Conservation (phyloP, 2,888 invertebrate genomes). For the Agonopterix alstromeriana region DNA sequence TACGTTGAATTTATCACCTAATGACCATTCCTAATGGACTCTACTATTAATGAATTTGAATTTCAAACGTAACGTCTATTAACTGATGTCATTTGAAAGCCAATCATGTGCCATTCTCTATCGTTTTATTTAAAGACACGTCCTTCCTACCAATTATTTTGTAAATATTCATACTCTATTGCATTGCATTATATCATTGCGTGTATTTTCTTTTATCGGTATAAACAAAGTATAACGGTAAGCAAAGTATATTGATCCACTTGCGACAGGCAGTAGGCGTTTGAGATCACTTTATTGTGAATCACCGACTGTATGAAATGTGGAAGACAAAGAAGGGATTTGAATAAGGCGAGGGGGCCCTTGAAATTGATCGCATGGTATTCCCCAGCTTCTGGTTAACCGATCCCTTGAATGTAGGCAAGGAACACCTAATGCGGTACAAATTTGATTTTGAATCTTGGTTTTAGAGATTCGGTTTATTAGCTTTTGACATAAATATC, state of each 20-base stretch:
- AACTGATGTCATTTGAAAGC: too few relatives aligned
- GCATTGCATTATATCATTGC: neutral
- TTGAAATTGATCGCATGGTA: conserved; percentile 70
- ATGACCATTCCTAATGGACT: too few relatives aligned
- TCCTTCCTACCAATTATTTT: conserved; percentile 2
- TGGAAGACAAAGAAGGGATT: conserved; percentile 71
- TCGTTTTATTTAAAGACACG: neutral
- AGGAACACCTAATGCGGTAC: conserved; percentile 58
- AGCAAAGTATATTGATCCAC: conserved; percentile 14
- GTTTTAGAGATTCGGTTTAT: conserved; percentile 7
- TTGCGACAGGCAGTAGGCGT: conserved; percentile 14
- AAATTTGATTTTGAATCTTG: conserved; percentile 61
- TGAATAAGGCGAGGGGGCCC: conserved; percentile 66
- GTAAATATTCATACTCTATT: neutral
- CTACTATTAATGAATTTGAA: neutral
- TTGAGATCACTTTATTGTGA: conserved; percentile 43
- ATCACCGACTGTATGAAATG: conserved; percentile 62
- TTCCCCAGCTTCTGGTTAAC: conserved; percentile 68
- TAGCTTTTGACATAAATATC: too few relatives aligned
- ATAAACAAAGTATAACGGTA: conserved; percentile 5
- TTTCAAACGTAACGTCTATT: conserved; percentile 4
- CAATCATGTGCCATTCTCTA: neutral
- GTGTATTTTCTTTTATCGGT: neutral
- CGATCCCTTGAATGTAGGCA: conserved; percentile 43
- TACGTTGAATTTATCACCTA: too few relatives aligned